These are phyloP conservation scores for Polypterus senegalus DNA, from an alignment of 2,113 vertebrate genomes.

Conservation along the genomic window DNA sequence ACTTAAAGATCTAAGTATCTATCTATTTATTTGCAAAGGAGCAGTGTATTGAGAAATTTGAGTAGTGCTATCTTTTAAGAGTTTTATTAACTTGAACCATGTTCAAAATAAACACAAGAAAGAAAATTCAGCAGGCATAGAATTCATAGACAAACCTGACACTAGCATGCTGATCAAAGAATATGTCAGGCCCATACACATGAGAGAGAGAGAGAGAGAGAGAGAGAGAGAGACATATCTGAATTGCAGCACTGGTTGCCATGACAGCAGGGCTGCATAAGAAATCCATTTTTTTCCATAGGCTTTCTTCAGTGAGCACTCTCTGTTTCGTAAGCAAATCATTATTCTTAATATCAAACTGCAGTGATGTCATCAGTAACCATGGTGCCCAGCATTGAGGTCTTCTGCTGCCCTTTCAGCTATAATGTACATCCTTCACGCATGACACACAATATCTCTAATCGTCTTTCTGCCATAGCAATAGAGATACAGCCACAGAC, in stretches of 20 bases:
- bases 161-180: not conserved
- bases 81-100: too few species aligned
- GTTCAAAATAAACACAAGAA: too few species aligned
- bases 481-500: too few species aligned
- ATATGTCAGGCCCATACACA: not conserved
- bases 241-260: constrained; percentile 33
- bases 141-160: too few species aligned
- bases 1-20: too few species aligned
- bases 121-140: too few species aligned
- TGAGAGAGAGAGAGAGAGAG: constrained; percentile 8
- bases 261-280: constrained; percentile 29
- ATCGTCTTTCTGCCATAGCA: too few species aligned
- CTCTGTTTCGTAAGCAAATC: constrained; percentile 30
- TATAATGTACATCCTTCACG: constrained; percentile 25
- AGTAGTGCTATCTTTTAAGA: too few species aligned
- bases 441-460: constrained; percentile 7
- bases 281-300: constrained; percentile 22
- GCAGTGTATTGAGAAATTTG: too few species aligned
- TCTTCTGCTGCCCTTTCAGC: constrained; percentile 27
- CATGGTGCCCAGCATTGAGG: constrained; percentile 39
- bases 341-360: constrained; percentile 35
- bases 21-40: too few species aligned
- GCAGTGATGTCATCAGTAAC: constrained; percentile 55
- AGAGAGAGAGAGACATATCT: constrained; percentile 18
- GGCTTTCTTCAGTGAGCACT: constrained; percentile 38